Evolutionary conservation across 2,797 vertebrate species (phyloP), one percentile per base, ranked within the genome.

Genomic region (Odontamblyopus lacepedii): DNA sequence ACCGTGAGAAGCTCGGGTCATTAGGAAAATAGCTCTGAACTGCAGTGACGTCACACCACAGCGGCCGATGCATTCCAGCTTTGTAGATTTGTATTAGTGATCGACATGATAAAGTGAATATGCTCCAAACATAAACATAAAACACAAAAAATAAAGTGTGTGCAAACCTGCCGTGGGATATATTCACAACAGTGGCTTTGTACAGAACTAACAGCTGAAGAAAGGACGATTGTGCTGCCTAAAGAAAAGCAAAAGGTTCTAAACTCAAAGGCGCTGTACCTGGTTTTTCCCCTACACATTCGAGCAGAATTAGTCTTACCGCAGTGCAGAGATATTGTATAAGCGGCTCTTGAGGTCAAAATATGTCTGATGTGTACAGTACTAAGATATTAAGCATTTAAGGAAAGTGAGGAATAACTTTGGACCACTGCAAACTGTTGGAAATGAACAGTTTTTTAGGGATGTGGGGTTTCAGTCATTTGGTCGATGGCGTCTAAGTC

Each of bases 81-180:
- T 75, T 78, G 68, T 81, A 56, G 74, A 79, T 75, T 81, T 67
- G 56, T 77, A 7, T 57, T 44, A 72, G 35, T 78, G 51, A 79
- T 72, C 64, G 38, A 72, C 63, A 67, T 70, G 11, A 79, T 66
- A 79, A 71, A 67, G 73, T 72, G 51, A 69, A 78, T 72, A 83
- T 12, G 1, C 60, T 75, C 83, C 38, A 73, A 51, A 86, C 59
- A 80, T 78, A 69, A 76, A 32, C 44, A 48, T 38, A 48, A 48
- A 48, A 5, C 1, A 18, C 13, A 69, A 75, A 69, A 75, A 82
- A 78, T 13, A 84, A 83, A 75, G 67, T 13, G 69, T 85, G 85
- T 91, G 86, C 87, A 91, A 90, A 90, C 85, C 78, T 83, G 87
- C 77, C 27, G 18, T 62, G 41, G 70, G 65, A 69, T 63, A 69